A percentile compares a stretch with the other conserved stretches of the same genome.
Evolutionary conservation across 2,113 vertebrate genomes (phyloP).

Genomic region (Patagioenas fasciata): DNA sequence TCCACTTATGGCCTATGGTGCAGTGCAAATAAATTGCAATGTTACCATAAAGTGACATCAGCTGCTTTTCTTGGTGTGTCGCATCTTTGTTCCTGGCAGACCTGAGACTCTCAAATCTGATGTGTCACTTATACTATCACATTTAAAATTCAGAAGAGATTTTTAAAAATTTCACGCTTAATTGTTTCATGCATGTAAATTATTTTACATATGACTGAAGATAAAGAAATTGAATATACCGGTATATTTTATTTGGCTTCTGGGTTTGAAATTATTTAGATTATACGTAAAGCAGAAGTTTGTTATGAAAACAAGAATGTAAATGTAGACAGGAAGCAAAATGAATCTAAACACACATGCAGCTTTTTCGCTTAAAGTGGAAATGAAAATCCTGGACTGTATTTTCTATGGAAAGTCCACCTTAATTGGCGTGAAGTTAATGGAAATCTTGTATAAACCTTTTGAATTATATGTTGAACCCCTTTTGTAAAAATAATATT

Average conservation of each 20-base stretch:
- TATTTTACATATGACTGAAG: not conserved
- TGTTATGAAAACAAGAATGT: not conserved
- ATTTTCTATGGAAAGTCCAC: not conserved
- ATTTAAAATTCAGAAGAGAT: not conserved
- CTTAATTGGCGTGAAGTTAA: not conserved
- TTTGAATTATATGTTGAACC: not conserved
- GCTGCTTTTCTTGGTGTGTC: not conserved
- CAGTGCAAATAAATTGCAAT: not conserved
- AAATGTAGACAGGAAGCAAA: not conserved
- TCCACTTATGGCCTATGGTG: not conserved
- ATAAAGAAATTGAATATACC: not conserved
- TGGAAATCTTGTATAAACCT: not conserved
- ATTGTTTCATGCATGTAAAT: not conserved
- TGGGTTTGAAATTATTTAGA: not conserved
- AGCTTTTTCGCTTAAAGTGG: not conserved
- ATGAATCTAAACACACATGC: no score
- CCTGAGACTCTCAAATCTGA: not conserved
- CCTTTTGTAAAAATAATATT: not conserved
- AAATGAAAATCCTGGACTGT: not conserved
- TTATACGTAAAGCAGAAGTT: not conserved
- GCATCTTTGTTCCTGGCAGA: not conserved
- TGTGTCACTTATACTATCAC: not conserved
- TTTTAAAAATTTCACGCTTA: not conserved
- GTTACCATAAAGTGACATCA: not conserved
- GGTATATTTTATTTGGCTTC: not conserved